These are phyloP conservation scores for Diabrotica undecimpunctata DNA, from an alignment of 1,140 invertebrate species.

Conservation along the genomic window DNA sequence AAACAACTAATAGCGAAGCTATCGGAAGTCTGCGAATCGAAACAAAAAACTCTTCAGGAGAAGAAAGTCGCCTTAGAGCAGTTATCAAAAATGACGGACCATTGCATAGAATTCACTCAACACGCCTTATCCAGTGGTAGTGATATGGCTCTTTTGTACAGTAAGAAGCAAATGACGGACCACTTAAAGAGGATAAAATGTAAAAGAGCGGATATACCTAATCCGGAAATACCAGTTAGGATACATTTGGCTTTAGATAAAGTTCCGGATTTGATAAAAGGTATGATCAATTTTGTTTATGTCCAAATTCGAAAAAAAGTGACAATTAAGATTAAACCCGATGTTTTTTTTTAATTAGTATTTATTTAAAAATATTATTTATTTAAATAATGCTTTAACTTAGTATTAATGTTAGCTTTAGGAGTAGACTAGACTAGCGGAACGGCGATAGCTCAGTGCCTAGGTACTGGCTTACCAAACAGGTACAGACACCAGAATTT, in stretches of 20 bases:
- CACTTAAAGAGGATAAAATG: conserved; percentile 77
- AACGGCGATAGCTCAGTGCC: too few species aligned
- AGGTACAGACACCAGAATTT: too few species aligned
- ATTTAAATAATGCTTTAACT: neutral
- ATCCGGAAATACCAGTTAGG: conserved; percentile 78
- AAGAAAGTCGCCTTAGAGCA: conserved; percentile 77
- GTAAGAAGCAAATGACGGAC: conserved; percentile 71
- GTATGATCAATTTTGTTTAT: conserved; percentile 46
- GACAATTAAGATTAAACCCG: too few species aligned
- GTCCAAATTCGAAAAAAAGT: neutral
- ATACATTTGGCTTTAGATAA: conserved; percentile 74
- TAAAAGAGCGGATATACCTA: conserved; percentile 75
- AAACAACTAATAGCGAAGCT: conserved; percentile 75
- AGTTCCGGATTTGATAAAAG: conserved; percentile 72
- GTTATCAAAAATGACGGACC: conserved; percentile 76
- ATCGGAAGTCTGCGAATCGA: conserved; percentile 78
- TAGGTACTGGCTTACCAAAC: too few species aligned
- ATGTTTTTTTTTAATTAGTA: neutral
- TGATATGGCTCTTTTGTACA: conserved; percentile 79
- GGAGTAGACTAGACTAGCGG: too few species aligned
- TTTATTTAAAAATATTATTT: neutral
- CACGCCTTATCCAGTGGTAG: conserved; percentile 73
- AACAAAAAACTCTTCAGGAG: conserved; percentile 76
- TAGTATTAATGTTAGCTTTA: too few species aligned
- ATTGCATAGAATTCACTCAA: conserved; percentile 80